These are phyloP conservation scores for Diprion similis DNA, from an alignment of 1,140 invertebrate species.

Conservation along the genomic window DNA sequence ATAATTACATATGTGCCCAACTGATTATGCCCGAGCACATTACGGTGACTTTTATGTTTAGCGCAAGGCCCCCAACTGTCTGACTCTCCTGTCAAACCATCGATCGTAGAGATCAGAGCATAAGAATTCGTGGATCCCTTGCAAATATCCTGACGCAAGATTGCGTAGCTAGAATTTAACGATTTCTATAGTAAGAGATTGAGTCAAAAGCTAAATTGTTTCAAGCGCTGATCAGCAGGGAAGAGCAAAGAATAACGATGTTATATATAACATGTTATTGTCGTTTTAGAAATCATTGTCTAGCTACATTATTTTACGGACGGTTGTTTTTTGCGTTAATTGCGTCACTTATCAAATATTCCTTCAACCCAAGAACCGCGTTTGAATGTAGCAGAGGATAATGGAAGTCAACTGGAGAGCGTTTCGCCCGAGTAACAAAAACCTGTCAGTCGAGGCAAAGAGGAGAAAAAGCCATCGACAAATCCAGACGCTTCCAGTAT, in stretches of 20 bases:
- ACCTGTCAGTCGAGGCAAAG: neutral
- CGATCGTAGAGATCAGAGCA: too few relatives aligned
- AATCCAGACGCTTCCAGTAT: slow-evolving; percentile 7
- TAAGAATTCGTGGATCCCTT: too few relatives aligned
- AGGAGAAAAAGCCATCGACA: neutral
- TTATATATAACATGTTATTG: neutral
- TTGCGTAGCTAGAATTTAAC: too few relatives aligned
- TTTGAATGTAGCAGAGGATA: neutral
- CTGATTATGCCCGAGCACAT: too few relatives aligned
- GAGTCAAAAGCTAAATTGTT: too few relatives aligned
- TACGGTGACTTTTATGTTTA: neutral
- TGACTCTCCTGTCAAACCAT: neutral
- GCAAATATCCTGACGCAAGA: too few relatives aligned
- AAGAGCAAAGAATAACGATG: too few relatives aligned
- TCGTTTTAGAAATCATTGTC: neutral
- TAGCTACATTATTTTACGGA: neutral
- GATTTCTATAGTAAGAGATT: too few relatives aligned
- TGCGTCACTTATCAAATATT: slow-evolving; percentile 1
- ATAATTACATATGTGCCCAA: too few relatives aligned
- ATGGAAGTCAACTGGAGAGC: neutral
- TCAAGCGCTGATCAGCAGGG: too few relatives aligned
- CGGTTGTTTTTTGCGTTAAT: neutral
- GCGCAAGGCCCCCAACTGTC: neutral
- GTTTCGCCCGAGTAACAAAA: neutral
- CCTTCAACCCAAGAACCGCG: slow-evolving; percentile 4